Evolutionary conservation across 2,888 invertebrate species (phyloP).

Genomic region (Lampropteryx suffumata): DNA sequence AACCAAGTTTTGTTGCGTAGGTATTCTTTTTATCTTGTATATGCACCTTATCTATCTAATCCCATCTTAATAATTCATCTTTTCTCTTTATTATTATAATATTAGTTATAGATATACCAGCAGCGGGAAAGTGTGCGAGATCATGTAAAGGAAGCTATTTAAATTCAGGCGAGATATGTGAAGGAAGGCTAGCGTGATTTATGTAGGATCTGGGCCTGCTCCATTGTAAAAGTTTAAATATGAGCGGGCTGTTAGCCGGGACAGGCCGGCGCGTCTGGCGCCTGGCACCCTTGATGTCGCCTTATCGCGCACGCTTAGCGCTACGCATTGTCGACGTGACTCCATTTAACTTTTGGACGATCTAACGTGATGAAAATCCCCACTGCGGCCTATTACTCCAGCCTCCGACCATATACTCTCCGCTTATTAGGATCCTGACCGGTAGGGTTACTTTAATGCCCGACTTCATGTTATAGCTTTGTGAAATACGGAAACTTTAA

Average conservation of each 20-base stretch:
- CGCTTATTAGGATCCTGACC: conserved; percentile 37
- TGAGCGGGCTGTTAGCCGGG: conserved; percentile 49
- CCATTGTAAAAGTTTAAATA: conserved; percentile 76
- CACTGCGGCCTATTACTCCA: conserved; percentile 34
- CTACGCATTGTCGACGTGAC: conserved; percentile 46
- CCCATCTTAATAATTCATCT: too few species aligned
- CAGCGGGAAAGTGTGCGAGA: conserved; percentile 56
- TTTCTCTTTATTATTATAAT: too few species aligned
- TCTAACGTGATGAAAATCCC: conserved; percentile 46
- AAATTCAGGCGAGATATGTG: conserved; percentile 74
- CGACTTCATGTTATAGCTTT: conserved; percentile 32
- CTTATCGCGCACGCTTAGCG: conserved; percentile 30
- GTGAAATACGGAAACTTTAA: conserved; percentile 32
- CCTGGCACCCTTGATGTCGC: conserved; percentile 21
- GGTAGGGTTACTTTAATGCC: conserved; percentile 36
- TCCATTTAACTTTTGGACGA: conserved; percentile 49
- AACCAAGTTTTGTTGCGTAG: too few species aligned
- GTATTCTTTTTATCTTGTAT: too few species aligned
- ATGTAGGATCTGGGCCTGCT: conserved; percentile 59
- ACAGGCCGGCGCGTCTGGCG: conserved; percentile 15
- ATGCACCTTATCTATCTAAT: too few species aligned
- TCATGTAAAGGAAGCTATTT: conserved; percentile 66
- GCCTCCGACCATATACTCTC: conserved; percentile 34
- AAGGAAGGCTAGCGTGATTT: conserved; percentile 71
- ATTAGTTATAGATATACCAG: conserved; percentile 46